Base-by-base conservation (phyloP, 2,888 invertebrate species). In the Drosophila koepferae region DNA sequence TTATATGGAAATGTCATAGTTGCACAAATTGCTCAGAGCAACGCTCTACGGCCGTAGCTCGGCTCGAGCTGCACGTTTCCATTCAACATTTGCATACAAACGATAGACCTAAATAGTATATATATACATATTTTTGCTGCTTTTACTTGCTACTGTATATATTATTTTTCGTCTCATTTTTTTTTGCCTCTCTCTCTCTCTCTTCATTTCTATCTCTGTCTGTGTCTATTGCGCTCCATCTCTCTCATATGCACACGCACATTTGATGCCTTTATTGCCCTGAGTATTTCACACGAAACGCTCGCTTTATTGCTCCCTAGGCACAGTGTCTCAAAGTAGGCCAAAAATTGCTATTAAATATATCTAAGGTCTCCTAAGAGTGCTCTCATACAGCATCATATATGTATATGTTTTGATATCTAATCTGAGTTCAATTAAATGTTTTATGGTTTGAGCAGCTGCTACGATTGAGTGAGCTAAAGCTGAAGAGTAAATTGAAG, bases 221-320 rank as follows among this genome's bases (percentile, higher is more conserved):
- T 20, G 8, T 23, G 9, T 12, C 14, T 40, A n/a, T n/a, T 2
- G 6, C 40, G 18, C 23, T 6, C 40, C 1, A 6, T n/a, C 40
- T 12, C 40, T 28, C 20, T 14, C 63, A 34, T 23, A n/a, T 28
- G 16, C 34, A 28, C 61, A 72, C 72, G 63, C 75, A 80, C 82
- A 72, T 65, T 82, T 76, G 80, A 74, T 74, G 63, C 62, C 54
- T 77, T 81, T 86, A 79, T 76, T 67, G 64, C 64, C 59, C 34
- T 40, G 67, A 71, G 76, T 48, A 80, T 80, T 78, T 80, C 71
- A 80, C 76, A 80, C 71, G 80, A 63, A 63, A 41, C 38, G 61
- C 40, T 48, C n/a, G 54, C 64, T 74, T 87, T 85, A 87, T 76
- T 49, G 70, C 70, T 87, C 85, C 87, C 85, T 23, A n/a, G 80